These are phyloP conservation scores for Propithecus coquereli DNA, from an alignment of 2,113 vertebrate genomes.

Conservation along the genomic window DNA sequence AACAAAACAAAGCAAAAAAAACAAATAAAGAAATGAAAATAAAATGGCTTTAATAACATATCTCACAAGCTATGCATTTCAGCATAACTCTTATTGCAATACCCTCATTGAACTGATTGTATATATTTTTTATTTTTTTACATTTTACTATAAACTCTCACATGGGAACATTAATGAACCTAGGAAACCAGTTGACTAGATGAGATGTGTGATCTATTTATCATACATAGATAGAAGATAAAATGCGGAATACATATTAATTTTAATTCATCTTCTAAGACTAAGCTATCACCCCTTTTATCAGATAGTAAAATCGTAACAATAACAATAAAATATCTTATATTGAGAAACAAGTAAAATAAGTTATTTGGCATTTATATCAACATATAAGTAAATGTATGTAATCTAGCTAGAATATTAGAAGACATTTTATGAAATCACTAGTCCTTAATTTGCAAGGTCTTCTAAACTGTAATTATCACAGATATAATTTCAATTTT, in stretches of 20 bases:
- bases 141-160: background rate
- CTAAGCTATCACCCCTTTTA: background rate
- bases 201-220: background rate
- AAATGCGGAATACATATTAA: background rate
- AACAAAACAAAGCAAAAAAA: too few relatives aligned
- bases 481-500: background rate
- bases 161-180: background rate
- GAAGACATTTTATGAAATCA: background rate
- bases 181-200: background rate
- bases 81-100: background rate
- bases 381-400: background rate
- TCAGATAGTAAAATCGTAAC: background rate
- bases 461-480: background rate
- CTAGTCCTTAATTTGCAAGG: background rate
- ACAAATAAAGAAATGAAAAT: background rate
- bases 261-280: constrained; percentile 2
- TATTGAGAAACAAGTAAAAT: background rate
- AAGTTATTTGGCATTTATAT: background rate
- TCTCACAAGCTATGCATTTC: background rate
- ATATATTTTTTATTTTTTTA: background rate
- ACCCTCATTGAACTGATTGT: background rate
- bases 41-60: background rate
- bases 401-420: background rate
- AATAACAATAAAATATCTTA: background rate
- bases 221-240: background rate